phyloP scores from a whole-genome alignment of 2,113 vertebrate genomes.

The Dendropsophus ebraccatus region DNA sequence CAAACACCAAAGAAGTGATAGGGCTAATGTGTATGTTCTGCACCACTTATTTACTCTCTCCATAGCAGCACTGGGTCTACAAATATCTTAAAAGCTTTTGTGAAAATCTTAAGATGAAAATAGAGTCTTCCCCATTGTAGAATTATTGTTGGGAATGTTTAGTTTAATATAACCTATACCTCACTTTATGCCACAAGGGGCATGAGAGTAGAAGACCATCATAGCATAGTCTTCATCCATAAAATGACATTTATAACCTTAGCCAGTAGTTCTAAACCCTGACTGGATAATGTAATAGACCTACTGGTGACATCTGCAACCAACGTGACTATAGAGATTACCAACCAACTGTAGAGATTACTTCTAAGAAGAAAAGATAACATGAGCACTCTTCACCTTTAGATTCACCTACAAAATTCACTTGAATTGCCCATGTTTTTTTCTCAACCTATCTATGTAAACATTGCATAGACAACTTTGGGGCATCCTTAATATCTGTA shows the following conservation, averaged over 20 bases:
- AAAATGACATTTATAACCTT: not conserved
- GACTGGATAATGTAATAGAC: not conserved
- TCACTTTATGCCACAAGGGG: not conserved
- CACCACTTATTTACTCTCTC: conserved; percentile 21
- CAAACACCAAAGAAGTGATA: conserved; percentile 44
- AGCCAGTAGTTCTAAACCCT: not conserved
- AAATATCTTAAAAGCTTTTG: conserved; percentile 21
- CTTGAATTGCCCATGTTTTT: not conserved
- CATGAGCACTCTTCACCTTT: not conserved
- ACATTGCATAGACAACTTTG: not conserved
- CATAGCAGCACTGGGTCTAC: not conserved
- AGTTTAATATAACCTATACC: no score
- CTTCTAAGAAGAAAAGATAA: no score
- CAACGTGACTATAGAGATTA: not conserved
- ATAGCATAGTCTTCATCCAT: not conserved
- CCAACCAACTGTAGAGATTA: not conserved
- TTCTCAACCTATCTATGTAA: not conserved
- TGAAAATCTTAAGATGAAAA: not conserved
- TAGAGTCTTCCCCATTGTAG: not conserved
- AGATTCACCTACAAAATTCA: not conserved
- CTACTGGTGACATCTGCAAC: not conserved
- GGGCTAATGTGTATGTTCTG: conserved; percentile 52
- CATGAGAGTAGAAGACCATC: not conserved
- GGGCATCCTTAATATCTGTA: not conserved
- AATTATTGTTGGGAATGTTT: no score